A percentile compares a stretch with the other conserved stretches of the same genome.
Conservation (phyloP, 2,113 vertebrate species). For the Ceyx melanurus region DNA sequence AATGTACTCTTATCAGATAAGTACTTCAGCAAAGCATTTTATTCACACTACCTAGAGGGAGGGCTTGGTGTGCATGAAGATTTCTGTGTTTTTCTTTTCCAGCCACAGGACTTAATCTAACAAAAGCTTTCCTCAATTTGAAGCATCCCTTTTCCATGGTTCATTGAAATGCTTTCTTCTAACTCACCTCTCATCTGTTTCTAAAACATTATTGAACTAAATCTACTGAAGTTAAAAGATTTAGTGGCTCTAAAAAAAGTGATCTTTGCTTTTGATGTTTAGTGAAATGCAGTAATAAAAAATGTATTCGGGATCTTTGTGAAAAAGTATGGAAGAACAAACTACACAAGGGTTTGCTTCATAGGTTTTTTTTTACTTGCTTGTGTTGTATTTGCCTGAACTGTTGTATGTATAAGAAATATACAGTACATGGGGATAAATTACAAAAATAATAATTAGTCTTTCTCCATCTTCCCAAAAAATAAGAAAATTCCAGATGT, state of each 20-base stretch:
- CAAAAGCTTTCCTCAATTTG: background rate
- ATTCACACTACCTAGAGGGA: background rate
- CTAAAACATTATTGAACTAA: background rate
- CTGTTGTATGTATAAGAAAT: background rate
- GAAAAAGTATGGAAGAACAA: background rate
- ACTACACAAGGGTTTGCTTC: background rate
- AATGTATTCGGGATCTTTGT: no score
- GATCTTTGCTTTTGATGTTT: background rate
- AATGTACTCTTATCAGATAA: background rate
- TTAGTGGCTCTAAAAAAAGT: background rate
- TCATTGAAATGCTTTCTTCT: background rate
- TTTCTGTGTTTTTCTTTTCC: background rate
- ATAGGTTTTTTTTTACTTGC: background rate
- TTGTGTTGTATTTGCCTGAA: background rate
- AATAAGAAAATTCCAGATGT: background rate
- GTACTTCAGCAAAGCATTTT: background rate
- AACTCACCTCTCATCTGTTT: background rate
- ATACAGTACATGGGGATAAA: background rate
- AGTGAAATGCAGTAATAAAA: background rate
- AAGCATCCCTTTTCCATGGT: background rate
- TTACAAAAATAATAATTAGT: background rate
- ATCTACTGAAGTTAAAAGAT: background rate
- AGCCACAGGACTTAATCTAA: background rate
- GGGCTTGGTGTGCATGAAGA: background rate
- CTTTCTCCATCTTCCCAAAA: background rate